phyloP scores from a whole-genome alignment of 2,888 invertebrate species.

The Acleris literana region DNA sequence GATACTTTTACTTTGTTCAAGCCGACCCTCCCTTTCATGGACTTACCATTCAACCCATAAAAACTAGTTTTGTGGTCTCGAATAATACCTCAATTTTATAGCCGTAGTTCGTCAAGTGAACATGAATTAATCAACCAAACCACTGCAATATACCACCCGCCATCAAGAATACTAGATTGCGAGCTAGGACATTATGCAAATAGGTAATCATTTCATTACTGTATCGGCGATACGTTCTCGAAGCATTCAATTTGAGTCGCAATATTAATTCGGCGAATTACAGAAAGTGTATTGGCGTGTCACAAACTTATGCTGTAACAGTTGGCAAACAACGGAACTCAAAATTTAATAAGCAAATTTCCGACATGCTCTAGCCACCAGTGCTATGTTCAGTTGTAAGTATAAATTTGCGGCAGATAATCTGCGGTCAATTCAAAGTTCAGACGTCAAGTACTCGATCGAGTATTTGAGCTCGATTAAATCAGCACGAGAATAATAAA shows the following conservation, averaged over 20 bases:
- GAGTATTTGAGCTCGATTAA: slow-evolving; percentile 33
- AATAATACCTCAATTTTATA: too few species aligned
- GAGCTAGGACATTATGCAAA: not conserved
- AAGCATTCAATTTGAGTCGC: slow-evolving; percentile 11
- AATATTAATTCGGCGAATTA: slow-evolving; percentile 24
- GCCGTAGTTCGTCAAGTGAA: too few species aligned
- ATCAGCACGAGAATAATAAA: slow-evolving; percentile 31
- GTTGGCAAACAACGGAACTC: not conserved
- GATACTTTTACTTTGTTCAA: too few species aligned
- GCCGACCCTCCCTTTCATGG: too few species aligned
- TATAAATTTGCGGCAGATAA: slow-evolving; percentile 19
- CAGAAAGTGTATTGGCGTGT: slow-evolving; percentile 11
- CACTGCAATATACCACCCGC: not conserved
- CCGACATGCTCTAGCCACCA: not conserved
- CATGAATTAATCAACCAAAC: not conserved
- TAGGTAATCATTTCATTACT: slow-evolving; percentile 20
- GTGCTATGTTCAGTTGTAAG: not conserved
- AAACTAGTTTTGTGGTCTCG: too few species aligned
- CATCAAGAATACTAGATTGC: not conserved
- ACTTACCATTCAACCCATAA: too few species aligned
- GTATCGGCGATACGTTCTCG: slow-evolving; percentile 9
- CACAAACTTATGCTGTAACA: slow-evolving; percentile 9
- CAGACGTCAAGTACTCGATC: slow-evolving; percentile 36
- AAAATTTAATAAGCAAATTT: not conserved
- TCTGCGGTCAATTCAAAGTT: slow-evolving; percentile 37